Base-by-base conservation (phyloP, 2,888 invertebrate genomes). In the Scelioninae gen. 2 region DNA sequence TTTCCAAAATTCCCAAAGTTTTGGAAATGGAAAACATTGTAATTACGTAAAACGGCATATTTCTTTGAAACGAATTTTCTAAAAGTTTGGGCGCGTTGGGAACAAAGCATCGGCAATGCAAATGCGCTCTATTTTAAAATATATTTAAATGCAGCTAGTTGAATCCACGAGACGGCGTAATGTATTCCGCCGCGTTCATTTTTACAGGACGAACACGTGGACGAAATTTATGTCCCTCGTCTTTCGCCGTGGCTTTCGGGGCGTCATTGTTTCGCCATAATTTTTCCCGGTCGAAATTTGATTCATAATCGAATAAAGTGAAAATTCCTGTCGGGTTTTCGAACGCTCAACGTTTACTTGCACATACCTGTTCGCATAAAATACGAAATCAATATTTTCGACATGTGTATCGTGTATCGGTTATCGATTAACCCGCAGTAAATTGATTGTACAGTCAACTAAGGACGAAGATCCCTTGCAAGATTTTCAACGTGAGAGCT, bases 381-480 rank as follows among this genome's bases (percentile, higher is more conserved):
- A 58, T 28, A 31, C 31, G 25, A 33, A 43, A 57, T 57, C 19
- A 18, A 43, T 13, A 19, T 16, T 35, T 58, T 10, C 22, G 19
- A 58, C 58, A 58, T 22, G 35, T 35, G 45, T 46, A 28, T 9
- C 22, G 18, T 11, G 11, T 45, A 39, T 39, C 33, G 25, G 4
- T 39, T 60, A 60, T 60, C 60, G 50, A 61, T 50, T 50, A 61
- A 61, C 31, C 15, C 19, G 9, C 19, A 25, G 15, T 39, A 61
- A 61, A 61, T 50, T 31, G 50, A 61, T 61, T 18, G 50, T 41
- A 50, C 35, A 61, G 48, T 61, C 39, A 41, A 13, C 50, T 48
- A 50, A 41, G 31, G 31, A 41, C 13, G 19, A 41, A 61, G 41
- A 61, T 50, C 28, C 7, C 28, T 48, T 35, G 22, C 9, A 43